Evolutionary conservation across 2,797 vertebrate genomes (phyloP).

Genomic region (Neosalanx taihuensis): DNA sequence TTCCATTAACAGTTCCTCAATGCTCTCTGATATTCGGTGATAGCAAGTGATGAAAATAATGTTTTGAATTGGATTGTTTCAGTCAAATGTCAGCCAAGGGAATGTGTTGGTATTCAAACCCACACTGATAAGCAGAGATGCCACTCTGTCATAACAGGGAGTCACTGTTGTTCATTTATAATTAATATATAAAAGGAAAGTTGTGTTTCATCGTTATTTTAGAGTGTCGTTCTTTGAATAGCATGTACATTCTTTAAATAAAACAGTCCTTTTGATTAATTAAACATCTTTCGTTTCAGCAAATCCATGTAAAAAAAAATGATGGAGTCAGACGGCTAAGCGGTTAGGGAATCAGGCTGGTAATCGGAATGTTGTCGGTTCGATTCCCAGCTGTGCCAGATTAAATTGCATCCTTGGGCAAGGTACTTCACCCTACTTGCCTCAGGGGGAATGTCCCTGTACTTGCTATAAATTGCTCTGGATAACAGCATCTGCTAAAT

Average conservation of each 20-base stretch:
- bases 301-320: background rate
- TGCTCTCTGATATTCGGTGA: background rate
- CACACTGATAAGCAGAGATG: slow-evolving; percentile 45
- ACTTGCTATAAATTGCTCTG: no score
- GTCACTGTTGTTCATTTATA: slow-evolving; percentile 56
- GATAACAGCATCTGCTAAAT: no score
- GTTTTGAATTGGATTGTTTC: slow-evolving; percentile 20
- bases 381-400: no score
- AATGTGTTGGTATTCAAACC: slow-evolving; percentile 62
- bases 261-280: background rate
- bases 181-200: slow-evolving; percentile 71
- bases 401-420: no score
- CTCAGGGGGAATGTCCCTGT: no score
- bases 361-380: no score
- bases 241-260: slow-evolving; percentile 13
- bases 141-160: slow-evolving; percentile 30
- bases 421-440: no score
- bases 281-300: background rate
- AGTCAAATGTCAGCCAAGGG: slow-evolving; percentile 54
- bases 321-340: no score
- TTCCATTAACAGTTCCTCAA: background rate
- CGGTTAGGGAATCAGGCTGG: no score
- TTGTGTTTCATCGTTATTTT: slow-evolving; percentile 55
- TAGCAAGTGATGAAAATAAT: background rate
- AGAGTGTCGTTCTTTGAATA: slow-evolving; percentile 55